Evolutionary conservation across 2,888 invertebrate species (phyloP), one percentile per base, ranked within the genome.

Genomic region (Zaprionus lineosus): DNA sequence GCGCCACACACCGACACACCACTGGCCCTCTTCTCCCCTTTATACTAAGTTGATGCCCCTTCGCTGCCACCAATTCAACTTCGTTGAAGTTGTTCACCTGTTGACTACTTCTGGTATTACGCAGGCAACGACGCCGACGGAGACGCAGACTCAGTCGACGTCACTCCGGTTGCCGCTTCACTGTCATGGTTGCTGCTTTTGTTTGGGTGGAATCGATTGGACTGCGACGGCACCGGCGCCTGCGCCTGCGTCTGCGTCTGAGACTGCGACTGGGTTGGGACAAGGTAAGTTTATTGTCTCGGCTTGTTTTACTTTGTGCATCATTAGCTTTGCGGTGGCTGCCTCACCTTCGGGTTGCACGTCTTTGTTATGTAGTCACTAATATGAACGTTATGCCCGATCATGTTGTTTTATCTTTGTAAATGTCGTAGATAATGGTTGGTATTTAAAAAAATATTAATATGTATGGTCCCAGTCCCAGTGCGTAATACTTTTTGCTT

Each of bases 81-180:
- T 40, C 56, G 43, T 21, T 46, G 14, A 72, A 83, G 79, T 62
- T 84, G 78, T 63, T 79, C 68, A 77, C 71, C 84, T 70, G 84
- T 77, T 79, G 79, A 77, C 68, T 63, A 81, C 79, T 84, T 79
- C 79, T 79, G 79, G 79, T 79, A 79, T 79, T 79, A 81, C 79
- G 79, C 82, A 67, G 66, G 56, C 55, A 37, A 15, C 7, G n/a
- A 19, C 14, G 16, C 26, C 26, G 18, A 14, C n/a, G 24, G 8
- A 3, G 8, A 24, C 24, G 18, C 18, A 6, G n/a, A 26, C 1
- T 8, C 12, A 28, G 28, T 31, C 26, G 21, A 60, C 33, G 48
- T 24, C 8, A 24, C 12, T 29, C 29, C 8, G 3, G 15, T 19
- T 31, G 36, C 31, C n/a, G 26, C 37, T 36, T 58, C 72, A 72